Evolutionary conservation across 2,888 invertebrate species (phyloP).

Genomic region (Napeogenes sylphis): DNA sequence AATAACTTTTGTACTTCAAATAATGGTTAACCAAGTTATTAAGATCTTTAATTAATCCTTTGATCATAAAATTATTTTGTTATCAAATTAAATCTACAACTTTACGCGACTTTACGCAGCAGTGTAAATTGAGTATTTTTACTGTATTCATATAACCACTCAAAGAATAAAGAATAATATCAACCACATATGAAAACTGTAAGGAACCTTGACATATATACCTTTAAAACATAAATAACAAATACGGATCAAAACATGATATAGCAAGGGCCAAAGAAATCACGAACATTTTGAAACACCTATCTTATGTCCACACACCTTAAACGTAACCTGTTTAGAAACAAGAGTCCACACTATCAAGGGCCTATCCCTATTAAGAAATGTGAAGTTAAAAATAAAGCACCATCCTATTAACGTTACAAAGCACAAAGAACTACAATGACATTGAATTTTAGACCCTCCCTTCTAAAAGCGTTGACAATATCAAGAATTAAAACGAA

Average conservation of each 20-base stretch:
- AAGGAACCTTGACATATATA: too few species aligned
- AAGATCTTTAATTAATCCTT: too few species aligned
- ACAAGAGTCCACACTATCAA: conserved; percentile 18
- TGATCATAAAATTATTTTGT: too few species aligned
- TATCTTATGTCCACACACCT: conserved; percentile 10
- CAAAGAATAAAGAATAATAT: too few species aligned
- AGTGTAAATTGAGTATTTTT: too few species aligned
- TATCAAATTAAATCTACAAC: too few species aligned
- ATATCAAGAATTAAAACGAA: conserved; percentile 13
- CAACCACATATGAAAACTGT: too few species aligned
- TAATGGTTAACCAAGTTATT: too few species aligned
- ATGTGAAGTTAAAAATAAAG: conserved; percentile 23
- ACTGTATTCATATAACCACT: too few species aligned
- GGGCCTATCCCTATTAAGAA: conserved; percentile 25
- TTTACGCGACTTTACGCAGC: too few species aligned
- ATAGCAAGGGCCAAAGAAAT: conserved; percentile 11
- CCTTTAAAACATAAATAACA: conserved; percentile 1
- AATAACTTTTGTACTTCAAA: too few species aligned
- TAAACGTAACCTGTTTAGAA: conserved; percentile 18
- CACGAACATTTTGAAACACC: conserved; percentile 16
- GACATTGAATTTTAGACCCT: conserved; percentile 19
- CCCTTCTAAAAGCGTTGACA: conserved; percentile 14
- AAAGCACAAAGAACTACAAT: conserved; percentile 19
- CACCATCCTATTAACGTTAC: conserved; percentile 20
- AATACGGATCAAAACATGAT: conserved; percentile 9